A percentile compares a stretch with the other conserved stretches of the same genome.
phyloP scores from a whole-genome alignment of 2,888 invertebrate genomes.

The Nephrotoma appendiculata region DNA sequence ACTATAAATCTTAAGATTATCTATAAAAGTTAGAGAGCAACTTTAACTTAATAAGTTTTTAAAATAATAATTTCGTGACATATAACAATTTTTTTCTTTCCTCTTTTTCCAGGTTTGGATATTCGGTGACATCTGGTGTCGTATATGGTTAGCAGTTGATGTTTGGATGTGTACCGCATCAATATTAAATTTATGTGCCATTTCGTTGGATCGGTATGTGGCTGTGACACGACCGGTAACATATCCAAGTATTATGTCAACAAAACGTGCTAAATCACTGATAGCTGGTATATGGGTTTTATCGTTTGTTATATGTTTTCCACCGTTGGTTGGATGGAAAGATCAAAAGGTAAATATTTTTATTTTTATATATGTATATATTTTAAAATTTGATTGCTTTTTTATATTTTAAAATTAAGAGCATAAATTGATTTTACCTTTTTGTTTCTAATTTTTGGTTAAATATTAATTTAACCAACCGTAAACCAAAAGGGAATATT shows the following conservation, averaged over 20 bases:
- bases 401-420: no score
- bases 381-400: no score
- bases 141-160: constrained; percentile 92
- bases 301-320: constrained; percentile 92
- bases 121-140: constrained; percentile 92
- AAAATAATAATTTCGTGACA: neutral
- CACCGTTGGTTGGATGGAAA: constrained; percentile 90
- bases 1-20: neutral
- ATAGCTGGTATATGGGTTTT: constrained; percentile 90
- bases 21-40: neutral
- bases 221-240: constrained; percentile 93
- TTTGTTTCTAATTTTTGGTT: no score
- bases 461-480: no score
- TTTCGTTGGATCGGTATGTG: constrained; percentile 88
- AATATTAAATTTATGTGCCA: constrained; percentile 90
- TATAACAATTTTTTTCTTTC: constrained; percentile 1
- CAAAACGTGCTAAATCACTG: constrained; percentile 67
- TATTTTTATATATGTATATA: no score
- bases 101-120: constrained; percentile 69
- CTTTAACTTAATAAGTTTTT: neutral
- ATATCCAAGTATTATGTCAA: constrained; percentile 85
- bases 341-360: constrained; percentile 43
- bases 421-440: no score
- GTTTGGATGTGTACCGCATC: constrained; percentile 99
- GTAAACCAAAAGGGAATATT: no score